A percentile compares a stretch with the other conserved stretches of the same genome.
Conservation (phyloP, 2,888 invertebrate species). For the Thysanoteuthis rhombus region DNA sequence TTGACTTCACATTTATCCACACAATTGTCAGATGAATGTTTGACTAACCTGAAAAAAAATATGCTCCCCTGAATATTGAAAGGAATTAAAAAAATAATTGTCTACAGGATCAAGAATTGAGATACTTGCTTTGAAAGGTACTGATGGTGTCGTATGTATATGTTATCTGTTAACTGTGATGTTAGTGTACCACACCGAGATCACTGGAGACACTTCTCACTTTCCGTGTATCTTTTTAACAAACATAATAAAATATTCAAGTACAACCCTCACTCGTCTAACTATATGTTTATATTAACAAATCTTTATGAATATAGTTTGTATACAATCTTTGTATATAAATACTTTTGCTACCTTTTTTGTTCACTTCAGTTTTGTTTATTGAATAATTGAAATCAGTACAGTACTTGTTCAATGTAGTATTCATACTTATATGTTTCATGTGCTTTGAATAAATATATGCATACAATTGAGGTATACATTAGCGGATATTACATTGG, state of each 20-base stretch:
- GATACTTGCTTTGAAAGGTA: neutral
- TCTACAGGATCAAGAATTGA: neutral
- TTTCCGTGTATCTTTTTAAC: neutral
- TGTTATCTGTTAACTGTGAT: neutral
- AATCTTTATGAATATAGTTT: too few relatives aligned
- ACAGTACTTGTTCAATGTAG: too few relatives aligned
- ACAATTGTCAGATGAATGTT: too few relatives aligned
- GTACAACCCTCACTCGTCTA: too few relatives aligned
- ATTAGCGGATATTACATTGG: neutral
- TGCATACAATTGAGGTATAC: neutral
- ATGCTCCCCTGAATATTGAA: neutral
- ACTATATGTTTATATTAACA: too few relatives aligned
- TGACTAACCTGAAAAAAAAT: neutral
- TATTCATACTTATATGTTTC: too few relatives aligned
- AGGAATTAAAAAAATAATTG: neutral
- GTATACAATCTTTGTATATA: too few relatives aligned
- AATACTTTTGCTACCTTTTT: too few relatives aligned
- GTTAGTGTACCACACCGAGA: neutral
- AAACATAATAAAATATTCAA: neutral
- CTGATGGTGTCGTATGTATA: neutral
- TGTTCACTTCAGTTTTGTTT: too few relatives aligned
- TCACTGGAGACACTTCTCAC: neutral
- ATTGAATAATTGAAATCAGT: too few relatives aligned
- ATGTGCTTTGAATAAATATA: neutral
- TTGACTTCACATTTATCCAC: too few relatives aligned